Evolutionary conservation across 1,140 invertebrate species (phyloP), one percentile per base, ranked within the genome.

Genomic region (Parasteatoda tepidariorum): DNA sequence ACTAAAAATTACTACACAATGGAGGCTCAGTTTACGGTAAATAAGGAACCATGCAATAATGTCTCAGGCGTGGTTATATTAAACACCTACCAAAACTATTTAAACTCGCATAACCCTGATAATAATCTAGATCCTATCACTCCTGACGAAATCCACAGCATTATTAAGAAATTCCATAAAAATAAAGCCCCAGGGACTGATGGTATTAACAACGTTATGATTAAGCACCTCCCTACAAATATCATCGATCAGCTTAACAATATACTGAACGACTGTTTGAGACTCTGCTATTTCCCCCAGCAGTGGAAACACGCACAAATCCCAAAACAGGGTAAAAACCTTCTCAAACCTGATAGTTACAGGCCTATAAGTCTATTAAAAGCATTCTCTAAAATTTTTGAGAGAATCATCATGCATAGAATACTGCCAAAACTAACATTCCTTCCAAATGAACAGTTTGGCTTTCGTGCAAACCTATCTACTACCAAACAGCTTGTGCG

Each of bases 301-400:
- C 7, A 0, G 3, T 83, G 81, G 73, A 83, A 82, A 31, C 2
- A 66, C 2, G 38, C 48, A 2, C 28, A n/a, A 6, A 41, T 84
- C 22, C 75, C 28, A 6, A 84, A 82, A 11, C 33, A 55, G 0
- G 74, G 30, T 2, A 31, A 79, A 84, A 28, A 62, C 2, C 7
- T 22, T n/a, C 48, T 22, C 54, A 2, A 22, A 3, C 28, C 82
- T 2, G 13, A 3, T 1, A 64, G 24, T 28, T 83, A 79, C 13
- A 7, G 81, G 6, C 73, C 83, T 6, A 83, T 84, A 18, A 79
- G 75, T 78, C 57, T 84, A 1, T 31, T 84, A 57, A 22, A 18
- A 0, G 15, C 22, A 1, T 9, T 81, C 0, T 41, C 34, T 0
- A 81, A 84, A 66, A 28, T 81, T 3, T 31, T 38, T 0, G 75